Conservation (phyloP, 2,888 invertebrate genomes). For the Disparrhopalites patrizii region DNA sequence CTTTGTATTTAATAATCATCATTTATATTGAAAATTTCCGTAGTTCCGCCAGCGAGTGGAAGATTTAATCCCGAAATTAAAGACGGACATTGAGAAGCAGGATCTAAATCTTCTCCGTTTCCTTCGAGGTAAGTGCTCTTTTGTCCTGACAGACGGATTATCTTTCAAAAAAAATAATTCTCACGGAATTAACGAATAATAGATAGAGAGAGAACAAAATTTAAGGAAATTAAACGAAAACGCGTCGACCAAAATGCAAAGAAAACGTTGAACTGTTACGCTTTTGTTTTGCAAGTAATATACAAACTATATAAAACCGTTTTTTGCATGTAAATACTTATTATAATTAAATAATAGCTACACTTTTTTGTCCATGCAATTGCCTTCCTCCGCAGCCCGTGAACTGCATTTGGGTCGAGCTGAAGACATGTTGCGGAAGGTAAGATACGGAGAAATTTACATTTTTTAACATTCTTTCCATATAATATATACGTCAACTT, state of each 20-base stretch:
- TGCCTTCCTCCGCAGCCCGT: slow-evolving; percentile 10
- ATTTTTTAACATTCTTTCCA: too few relatives aligned
- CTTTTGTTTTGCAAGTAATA: too few relatives aligned
- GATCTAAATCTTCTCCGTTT: slow-evolving; percentile 1
- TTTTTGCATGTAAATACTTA: neutral
- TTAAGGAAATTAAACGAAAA: neutral
- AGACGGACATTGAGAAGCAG: neutral
- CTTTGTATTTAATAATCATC: too few relatives aligned
- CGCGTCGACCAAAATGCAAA: neutral
- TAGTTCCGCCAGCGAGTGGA: neutral
- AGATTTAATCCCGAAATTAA: neutral
- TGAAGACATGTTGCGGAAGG: slow-evolving; percentile 22
- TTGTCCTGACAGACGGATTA: too few relatives aligned
- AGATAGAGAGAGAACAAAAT: too few relatives aligned
- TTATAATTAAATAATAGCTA: neutral
- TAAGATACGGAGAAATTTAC: neutral
- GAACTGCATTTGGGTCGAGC: slow-evolving; percentile 11
- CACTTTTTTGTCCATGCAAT: neutral
- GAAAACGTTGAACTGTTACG: neutral
- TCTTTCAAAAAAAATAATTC: neutral
- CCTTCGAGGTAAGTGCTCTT: slow-evolving; percentile 4
- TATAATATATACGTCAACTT: too few relatives aligned
- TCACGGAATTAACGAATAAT: too few relatives aligned
- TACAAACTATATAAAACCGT: too few relatives aligned
- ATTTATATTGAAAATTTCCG: too few relatives aligned